A percentile compares a stretch with the other conserved stretches of the same genome.
Conservation (phyloP, 1,140 invertebrate species). For the Maniola jurtina region DNA sequence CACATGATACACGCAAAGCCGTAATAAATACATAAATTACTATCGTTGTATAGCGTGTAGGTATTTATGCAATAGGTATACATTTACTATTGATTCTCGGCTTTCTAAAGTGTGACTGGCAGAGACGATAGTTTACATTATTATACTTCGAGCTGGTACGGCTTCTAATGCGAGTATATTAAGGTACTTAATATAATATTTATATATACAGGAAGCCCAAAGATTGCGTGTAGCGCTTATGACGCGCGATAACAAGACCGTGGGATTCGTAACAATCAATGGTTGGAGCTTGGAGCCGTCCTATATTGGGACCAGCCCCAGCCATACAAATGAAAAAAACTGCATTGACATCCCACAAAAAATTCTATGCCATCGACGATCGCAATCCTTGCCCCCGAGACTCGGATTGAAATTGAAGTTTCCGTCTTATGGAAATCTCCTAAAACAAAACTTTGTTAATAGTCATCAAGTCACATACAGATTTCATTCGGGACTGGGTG, state of each 20-base stretch:
- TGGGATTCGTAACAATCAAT: slow-evolving; percentile 90
- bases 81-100: no score
- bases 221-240: slow-evolving; percentile 81
- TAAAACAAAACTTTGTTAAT: slow-evolving; percentile 87
- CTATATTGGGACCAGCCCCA: slow-evolving; percentile 84
- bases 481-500: slow-evolving; percentile 93
- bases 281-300: slow-evolving; percentile 90
- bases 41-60: background rate
- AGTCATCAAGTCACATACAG: slow-evolving; percentile 91
- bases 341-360: slow-evolving; percentile 62
- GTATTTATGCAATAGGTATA: background rate
- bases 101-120: no score
- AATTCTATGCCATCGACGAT: slow-evolving; percentile 86
- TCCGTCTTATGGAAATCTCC: slow-evolving; percentile 77
- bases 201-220: slow-evolving; percentile 75
- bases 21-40: background rate
- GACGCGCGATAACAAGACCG: slow-evolving; percentile 81
- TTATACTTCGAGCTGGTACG: background rate
- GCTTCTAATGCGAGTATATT: background rate
- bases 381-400: slow-evolving; percentile 90
- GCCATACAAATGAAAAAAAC: slow-evolving; percentile 80
- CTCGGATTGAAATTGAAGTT: slow-evolving; percentile 89
- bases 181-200: background rate
- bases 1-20: background rate
- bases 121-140: background rate